A percentile compares a stretch with the other conserved stretches of the same genome.
Conservation (phyloP, 1,140 invertebrate genomes). For the Phocides pigmalion region DNA sequence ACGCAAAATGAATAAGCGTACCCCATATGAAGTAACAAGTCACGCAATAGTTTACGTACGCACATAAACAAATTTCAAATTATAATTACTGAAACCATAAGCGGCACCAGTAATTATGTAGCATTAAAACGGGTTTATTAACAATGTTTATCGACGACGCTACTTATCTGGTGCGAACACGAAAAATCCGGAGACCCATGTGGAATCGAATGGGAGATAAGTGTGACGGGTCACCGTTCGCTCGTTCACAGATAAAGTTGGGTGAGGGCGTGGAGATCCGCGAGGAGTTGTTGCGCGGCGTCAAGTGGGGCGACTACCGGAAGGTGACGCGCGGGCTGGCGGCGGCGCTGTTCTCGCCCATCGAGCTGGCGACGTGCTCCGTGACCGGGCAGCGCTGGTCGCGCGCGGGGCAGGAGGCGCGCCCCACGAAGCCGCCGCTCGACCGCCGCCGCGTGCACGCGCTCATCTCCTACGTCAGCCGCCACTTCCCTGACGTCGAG, state of each 20-base stretch:
- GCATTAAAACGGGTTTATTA: not conserved
- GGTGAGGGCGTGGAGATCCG: constrained; percentile 89
- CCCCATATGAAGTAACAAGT: not conserved
- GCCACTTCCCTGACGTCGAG: constrained; percentile 88
- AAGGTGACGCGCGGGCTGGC: constrained; percentile 89
- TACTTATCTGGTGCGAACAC: not conserved
- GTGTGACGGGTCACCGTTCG: not conserved
- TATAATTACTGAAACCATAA: not conserved
- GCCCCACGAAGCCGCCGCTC: constrained; percentile 89
- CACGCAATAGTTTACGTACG: not conserved
- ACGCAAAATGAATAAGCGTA: not conserved
- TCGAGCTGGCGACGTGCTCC: constrained; percentile 89
- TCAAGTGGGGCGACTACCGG: constrained; percentile 90
- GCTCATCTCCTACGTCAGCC: constrained; percentile 89
- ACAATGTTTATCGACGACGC: not conserved
- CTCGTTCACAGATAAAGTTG: constrained; percentile 86
- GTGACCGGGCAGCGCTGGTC: constrained; percentile 90
- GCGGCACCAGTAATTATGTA: not conserved
- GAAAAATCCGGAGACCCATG: not conserved
- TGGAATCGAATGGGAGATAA: not conserved
- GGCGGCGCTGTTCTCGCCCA: constrained; percentile 89
- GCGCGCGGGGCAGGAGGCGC: constrained; percentile 87
- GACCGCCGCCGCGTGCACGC: constrained; percentile 89
- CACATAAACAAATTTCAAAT: not conserved
- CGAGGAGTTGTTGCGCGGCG: constrained; percentile 87